Percentiles rank a stretch among this genome's conserved stretches.
These are phyloP conservation scores for Calliopsis andreniformis DNA, from an alignment of 1,140 invertebrate genomes.

Conservation along the genomic window DNA sequence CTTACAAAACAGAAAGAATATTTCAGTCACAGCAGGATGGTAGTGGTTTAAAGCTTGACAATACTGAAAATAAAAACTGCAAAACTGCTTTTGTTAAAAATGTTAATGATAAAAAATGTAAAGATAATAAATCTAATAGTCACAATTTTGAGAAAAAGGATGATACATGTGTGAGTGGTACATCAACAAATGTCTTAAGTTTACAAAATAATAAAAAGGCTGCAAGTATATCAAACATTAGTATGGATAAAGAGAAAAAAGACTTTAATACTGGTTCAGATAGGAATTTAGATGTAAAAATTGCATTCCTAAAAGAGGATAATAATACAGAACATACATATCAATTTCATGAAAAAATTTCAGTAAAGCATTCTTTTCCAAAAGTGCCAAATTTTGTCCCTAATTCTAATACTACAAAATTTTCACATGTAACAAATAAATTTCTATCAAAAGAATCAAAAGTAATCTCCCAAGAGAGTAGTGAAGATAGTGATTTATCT, in stretches of 20 bases:
- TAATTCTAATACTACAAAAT: slow-evolving; percentile 5
- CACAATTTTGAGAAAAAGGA: slow-evolving; percentile 14
- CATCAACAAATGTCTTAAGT: neutral
- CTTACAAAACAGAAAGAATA: neutral
- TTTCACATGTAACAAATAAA: slow-evolving; percentile 38
- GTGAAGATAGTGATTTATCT: slow-evolving; percentile 75
- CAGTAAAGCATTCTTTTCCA: neutral
- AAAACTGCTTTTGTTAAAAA: neutral
- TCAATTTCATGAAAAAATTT: neutral
- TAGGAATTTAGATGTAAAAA: slow-evolving; percentile 56
- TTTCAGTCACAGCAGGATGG: neutral
- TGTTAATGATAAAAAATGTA: neutral
- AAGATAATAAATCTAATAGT: neutral
- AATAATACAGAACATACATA: neutral
- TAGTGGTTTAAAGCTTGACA: neutral
- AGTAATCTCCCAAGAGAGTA: slow-evolving; percentile 56
- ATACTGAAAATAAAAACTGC: neutral
- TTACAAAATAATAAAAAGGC: neutral
- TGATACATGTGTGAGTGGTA: slow-evolving; percentile 1
- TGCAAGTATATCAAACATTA: neutral
- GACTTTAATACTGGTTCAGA: slow-evolving; percentile 46
- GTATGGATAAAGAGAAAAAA: neutral
- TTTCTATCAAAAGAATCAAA: slow-evolving; percentile 64
- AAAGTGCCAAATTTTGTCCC: slow-evolving; percentile 1
- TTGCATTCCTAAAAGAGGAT: slow-evolving; percentile 44